Percentiles rank a stretch among this genome's conserved stretches.
Evolutionary conservation across 2,797 vertebrate genomes (phyloP).

Genomic region (Echiichthys vipera): DNA sequence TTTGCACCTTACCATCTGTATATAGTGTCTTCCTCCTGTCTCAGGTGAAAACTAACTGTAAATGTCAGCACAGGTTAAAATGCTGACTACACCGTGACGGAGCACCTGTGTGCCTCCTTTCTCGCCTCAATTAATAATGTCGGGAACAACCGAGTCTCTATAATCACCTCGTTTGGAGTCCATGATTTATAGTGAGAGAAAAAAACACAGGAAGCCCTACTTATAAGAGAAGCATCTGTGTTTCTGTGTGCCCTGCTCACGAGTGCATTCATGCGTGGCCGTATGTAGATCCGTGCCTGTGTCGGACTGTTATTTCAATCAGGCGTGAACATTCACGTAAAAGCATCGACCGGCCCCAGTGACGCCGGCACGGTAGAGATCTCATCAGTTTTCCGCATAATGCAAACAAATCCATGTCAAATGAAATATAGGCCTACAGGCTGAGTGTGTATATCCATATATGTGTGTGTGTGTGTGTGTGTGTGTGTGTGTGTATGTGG

Average conservation of each 20-base stretch:
- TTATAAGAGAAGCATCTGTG: conserved; percentile 77
- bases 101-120: conserved; percentile 65
- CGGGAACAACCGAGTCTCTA: conserved; percentile 39
- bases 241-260: conserved; percentile 53
- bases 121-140: conserved; percentile 65
- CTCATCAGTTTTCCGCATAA: neutral
- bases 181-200: conserved; percentile 60
- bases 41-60: conserved; percentile 71
- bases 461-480: neutral
- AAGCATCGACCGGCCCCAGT: conserved; percentile 29
- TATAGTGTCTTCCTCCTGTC: conserved; percentile 57
- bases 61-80: conserved; percentile 79
- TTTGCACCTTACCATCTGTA: conserved; percentile 68
- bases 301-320: conserved; percentile 55
- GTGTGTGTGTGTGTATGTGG: neutral
- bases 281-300: conserved; percentile 71
- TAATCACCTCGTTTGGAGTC: conserved; percentile 64
- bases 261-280: conserved; percentile 70
- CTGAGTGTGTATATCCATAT: conserved; percentile 17
- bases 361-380: conserved; percentile 28
- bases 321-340: conserved; percentile 70
- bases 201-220: conserved; percentile 45
- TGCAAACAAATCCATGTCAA: conserved; percentile 27
- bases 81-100: conserved; percentile 77
- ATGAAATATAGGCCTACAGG: conserved; percentile 36